Percentiles rank a stretch among this genome's conserved stretches.
Conservation (phyloP, 2,797 vertebrate species). For the Ataeniobius toweri region DNA sequence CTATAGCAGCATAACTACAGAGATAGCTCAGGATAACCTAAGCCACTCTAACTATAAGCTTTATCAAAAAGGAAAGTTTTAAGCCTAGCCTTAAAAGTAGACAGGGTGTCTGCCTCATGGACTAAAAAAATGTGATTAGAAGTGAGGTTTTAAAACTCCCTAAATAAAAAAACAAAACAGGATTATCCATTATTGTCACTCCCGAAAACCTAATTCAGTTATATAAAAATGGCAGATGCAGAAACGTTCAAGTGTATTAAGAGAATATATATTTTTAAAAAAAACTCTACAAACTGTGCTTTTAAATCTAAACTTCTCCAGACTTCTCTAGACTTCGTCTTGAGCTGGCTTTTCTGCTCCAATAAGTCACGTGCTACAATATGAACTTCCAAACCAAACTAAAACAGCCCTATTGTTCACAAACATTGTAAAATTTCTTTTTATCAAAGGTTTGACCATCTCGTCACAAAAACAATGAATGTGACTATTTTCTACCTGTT, state of each 20-base stretch:
- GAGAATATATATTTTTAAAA: too few relatives aligned
- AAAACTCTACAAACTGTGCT: neutral
- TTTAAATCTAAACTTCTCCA: neutral
- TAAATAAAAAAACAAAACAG: neutral
- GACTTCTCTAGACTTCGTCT: neutral
- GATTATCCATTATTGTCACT: neutral
- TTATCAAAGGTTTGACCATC: neutral
- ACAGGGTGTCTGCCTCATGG: too few relatives aligned
- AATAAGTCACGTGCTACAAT: neutral
- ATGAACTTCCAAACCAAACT: neutral
- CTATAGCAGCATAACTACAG: too few relatives aligned
- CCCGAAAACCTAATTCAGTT: too few relatives aligned
- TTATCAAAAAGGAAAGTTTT: too few relatives aligned
- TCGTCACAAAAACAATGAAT: neutral
- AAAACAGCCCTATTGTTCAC: neutral
- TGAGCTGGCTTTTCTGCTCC: neutral
- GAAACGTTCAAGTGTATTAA: too few relatives aligned
- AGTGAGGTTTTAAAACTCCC: neutral
- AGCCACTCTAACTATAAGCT: too few relatives aligned
- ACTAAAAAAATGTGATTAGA: neutral
- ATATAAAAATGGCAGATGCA: too few relatives aligned
- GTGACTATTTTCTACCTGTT: constrained; percentile 82
- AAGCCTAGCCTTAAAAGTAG: too few relatives aligned
- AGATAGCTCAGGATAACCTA: too few relatives aligned
- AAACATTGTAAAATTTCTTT: neutral